phyloP scores from a whole-genome alignment of 92 coral and sea anemone species.

The Metridium senile region DNA sequence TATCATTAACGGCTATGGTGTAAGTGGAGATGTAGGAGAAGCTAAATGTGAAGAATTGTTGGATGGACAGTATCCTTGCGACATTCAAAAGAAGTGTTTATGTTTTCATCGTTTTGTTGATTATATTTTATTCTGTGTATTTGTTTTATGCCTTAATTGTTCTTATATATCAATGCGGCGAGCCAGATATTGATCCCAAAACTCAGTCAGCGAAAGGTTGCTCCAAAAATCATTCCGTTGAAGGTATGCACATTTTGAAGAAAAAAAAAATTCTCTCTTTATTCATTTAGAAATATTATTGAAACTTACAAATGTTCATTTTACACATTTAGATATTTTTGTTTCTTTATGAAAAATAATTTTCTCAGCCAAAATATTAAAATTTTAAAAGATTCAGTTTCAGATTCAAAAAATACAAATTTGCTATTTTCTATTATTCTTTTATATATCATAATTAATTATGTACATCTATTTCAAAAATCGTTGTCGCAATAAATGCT shows the following conservation, averaged over 20 bases:
- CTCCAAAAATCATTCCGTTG: conserved; percentile 65
- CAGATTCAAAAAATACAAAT: too few relatives aligned
- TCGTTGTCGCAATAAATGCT: too few relatives aligned
- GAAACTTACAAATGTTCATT: too few relatives aligned
- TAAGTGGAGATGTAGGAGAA: conserved; percentile 20
- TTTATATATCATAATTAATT: too few relatives aligned
- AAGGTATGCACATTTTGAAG: conserved; percentile 49
- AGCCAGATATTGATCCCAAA: conserved; percentile 71
- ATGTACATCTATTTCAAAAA: too few relatives aligned
- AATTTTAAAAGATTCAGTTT: too few relatives aligned
- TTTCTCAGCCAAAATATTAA: too few relatives aligned
- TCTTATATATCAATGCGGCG: conserved; percentile 62
- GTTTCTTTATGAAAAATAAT: too few relatives aligned
- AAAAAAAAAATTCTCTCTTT: too few relatives aligned
- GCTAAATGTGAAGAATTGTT: conserved; percentile 59
- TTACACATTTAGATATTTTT: too few relatives aligned
- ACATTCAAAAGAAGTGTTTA: neutral
- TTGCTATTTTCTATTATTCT: too few relatives aligned
- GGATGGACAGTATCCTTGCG: conserved; percentile 89
- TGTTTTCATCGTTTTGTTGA: neutral
- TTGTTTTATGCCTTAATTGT: conserved; percentile 35
- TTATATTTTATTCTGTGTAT: neutral
- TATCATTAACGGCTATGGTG: conserved; percentile 14
- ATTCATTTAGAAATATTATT: too few relatives aligned
- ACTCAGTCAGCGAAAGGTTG: conserved; percentile 93